phyloP scores from a whole-genome alignment of 2,113 vertebrate species.

The Rhea pennata region DNA sequence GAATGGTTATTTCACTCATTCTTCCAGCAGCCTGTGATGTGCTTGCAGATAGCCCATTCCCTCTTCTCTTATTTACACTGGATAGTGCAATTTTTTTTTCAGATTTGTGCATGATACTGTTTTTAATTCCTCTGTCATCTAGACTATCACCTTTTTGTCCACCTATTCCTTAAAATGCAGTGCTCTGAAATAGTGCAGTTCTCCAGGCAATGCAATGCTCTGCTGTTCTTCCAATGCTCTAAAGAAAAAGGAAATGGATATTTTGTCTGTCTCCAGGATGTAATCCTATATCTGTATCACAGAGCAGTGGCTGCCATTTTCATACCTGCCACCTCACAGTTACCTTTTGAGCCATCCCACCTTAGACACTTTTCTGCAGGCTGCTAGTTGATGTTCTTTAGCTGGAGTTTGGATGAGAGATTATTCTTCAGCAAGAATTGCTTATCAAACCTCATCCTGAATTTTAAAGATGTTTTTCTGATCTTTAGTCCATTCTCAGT shows the following conservation, averaged over 20 bases:
- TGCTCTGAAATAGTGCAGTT: not conserved
- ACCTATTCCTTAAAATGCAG: not conserved
- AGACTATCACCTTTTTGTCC: not conserved
- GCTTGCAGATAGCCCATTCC: not conserved
- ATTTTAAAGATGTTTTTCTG: not conserved
- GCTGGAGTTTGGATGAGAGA: not conserved
- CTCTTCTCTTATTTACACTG: not conserved
- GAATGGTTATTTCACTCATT: not conserved
- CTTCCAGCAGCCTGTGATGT: not conserved
- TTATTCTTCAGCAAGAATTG: too few relatives aligned
- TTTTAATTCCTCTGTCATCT: not conserved
- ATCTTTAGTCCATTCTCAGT: not conserved
- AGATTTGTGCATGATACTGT: not conserved
- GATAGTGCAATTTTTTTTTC: not conserved
- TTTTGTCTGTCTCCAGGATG: not conserved
- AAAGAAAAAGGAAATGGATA: not conserved
- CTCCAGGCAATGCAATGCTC: not conserved
- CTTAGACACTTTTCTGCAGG: not conserved
- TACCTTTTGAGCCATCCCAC: too few relatives aligned
- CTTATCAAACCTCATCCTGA: not conserved
- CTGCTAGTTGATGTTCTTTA: not conserved
- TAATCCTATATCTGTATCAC: not conserved
- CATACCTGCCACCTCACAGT: rapidly evolving
- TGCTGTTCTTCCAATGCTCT: not conserved
- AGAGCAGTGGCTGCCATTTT: not conserved